Evolutionary conservation across 2,888 invertebrate genomes (phyloP), one percentile per base, ranked within the genome.

Genomic region (Ceriagrion tenellum): DNA sequence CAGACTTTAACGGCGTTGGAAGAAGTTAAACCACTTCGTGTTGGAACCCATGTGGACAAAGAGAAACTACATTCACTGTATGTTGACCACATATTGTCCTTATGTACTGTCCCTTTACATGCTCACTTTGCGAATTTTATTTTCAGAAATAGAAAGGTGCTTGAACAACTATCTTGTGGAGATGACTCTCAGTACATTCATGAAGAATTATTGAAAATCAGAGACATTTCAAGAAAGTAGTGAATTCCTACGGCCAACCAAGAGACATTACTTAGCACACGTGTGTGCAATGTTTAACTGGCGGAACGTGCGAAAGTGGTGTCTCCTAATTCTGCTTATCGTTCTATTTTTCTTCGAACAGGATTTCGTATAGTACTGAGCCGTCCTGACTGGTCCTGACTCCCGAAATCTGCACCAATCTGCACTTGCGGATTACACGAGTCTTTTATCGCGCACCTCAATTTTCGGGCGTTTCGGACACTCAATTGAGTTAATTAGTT

Each of bases 401-500:
- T 26, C 69, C 26, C 69, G 0, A 13, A 35, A 30, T 35, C 81
- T 30, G 6, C 0, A 13, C 6, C 0, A 13, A n/a, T 10, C 23
- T 81, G 81, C 81, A 13, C 13, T 20, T 91, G 91, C 91, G 91
- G 91, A 47, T n/a, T 69, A 47, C 47, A n/a, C 23, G 16, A 74
- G 69, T 69, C 69, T 93, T 93, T 47, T 93, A 93, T 74, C 69
- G 69, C 55, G 40, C 6, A 40, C 23, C n/a, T 20, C 8, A 40
- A 63, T 69, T 89, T 55, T 55, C 3, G 74, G 69, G 6, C 55
- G n/a, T 89, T 55, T 55, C 3, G 74, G 69, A 16, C 55, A n/a
- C 93, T 93, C 69, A 69, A 93, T 93, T 69, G 69, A 69, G 93
- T 69, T 69, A 93, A 69, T 26, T 91, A 35, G 69, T 35, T 55